Conservation (phyloP, 2,797 vertebrate species). For the Girardinus metallicus region DNA sequence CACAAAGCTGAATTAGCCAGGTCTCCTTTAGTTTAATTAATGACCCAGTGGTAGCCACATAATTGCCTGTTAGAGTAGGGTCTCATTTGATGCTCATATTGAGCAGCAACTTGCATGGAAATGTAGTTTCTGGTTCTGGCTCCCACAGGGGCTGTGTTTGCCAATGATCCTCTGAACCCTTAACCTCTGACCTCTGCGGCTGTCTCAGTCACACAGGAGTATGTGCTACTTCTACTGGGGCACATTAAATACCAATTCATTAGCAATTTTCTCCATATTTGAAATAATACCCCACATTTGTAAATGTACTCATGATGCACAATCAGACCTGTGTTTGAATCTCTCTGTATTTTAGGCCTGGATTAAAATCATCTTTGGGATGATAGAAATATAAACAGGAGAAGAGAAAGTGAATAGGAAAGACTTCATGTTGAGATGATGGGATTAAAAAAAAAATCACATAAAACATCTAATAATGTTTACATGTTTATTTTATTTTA, state of each 20-base stretch:
- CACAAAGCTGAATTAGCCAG: constrained; percentile 68
- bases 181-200: constrained; percentile 26
- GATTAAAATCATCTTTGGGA: not conserved
- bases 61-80: constrained; percentile 66
- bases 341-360: not conserved
- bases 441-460: not conserved
- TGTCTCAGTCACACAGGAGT: constrained; percentile 45
- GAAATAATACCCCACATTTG: constrained; percentile 79
- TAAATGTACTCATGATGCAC: constrained; percentile 64
- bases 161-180: constrained; percentile 19
- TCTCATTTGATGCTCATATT: constrained; percentile 56
- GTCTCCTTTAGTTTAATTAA: constrained; percentile 71
- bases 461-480: not conserved
- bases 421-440: not conserved
- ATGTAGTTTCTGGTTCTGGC: constrained; percentile 38
- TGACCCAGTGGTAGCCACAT: constrained; percentile 58
- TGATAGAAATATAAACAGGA: not conserved
- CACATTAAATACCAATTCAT: constrained; percentile 76
- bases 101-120: constrained; percentile 34
- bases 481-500: not conserved
- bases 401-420: not conserved
- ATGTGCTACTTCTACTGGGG: constrained; percentile 38
- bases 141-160: constrained; percentile 42
- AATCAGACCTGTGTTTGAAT: not conserved
- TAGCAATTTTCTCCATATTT: constrained; percentile 67